Percentiles rank a stretch among this genome's conserved stretches.
These are phyloP conservation scores for Tuta absoluta DNA, from an alignment of 2,888 invertebrate genomes.

Conservation along the genomic window DNA sequence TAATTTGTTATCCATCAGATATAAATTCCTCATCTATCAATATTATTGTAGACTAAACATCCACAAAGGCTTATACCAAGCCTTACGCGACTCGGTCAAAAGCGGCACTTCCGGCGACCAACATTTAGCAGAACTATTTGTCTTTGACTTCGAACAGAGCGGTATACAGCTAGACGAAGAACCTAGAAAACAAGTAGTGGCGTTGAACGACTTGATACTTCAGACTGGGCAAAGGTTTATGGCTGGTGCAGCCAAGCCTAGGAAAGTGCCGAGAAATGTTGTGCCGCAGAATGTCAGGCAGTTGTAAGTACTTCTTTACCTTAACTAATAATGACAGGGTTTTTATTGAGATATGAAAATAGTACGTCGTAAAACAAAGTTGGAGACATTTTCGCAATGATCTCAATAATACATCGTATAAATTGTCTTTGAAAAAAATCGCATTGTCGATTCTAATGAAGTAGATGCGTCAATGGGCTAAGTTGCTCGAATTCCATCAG, in stretches of 20 bases:
- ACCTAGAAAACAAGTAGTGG: constrained; percentile 88
- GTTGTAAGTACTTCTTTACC: constrained; percentile 81
- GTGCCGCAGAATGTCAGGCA: constrained; percentile 88
- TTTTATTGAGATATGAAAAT: too few species aligned
- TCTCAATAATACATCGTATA: too few species aligned
- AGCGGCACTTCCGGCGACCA: constrained; percentile 91
- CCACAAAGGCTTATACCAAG: constrained; percentile 90
- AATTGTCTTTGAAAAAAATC: too few species aligned
- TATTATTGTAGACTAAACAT: constrained; percentile 89
- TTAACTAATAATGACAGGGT: neutral
- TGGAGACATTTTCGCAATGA: too few species aligned
- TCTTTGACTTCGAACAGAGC: constrained; percentile 98
- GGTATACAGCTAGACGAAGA: constrained; percentile 95
- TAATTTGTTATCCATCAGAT: too few species aligned
- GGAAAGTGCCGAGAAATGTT: constrained; percentile 82
- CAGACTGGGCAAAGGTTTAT: constrained; percentile 92
- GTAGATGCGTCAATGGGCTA: too few species aligned
- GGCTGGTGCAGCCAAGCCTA: constrained; percentile 86
- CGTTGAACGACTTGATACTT: constrained; percentile 92
- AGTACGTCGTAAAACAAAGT: too few species aligned
- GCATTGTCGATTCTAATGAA: too few species aligned
- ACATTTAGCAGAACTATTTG: constrained; percentile 92
- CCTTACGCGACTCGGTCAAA: constrained; percentile 86
- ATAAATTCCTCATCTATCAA: too few species aligned
- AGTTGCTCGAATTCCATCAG: too few species aligned